phyloP scores from a whole-genome alignment of 2,888 invertebrate genomes.

The Lasioglossum leucozonium region DNA sequence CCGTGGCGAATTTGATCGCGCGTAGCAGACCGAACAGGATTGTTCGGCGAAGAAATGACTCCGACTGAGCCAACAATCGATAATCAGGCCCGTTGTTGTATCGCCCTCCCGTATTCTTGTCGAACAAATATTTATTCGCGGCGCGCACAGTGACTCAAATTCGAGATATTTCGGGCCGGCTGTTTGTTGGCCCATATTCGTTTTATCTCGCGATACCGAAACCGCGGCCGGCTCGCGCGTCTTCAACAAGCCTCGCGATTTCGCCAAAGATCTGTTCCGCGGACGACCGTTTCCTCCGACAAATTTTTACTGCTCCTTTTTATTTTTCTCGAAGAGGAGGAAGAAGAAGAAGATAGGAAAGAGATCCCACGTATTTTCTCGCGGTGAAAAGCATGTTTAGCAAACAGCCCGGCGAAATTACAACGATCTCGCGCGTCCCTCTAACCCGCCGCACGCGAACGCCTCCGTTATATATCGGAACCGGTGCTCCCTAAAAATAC shows the following conservation, averaged over 20 bases:
- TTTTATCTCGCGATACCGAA: slow-evolving; percentile 22
- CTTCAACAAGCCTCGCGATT: neutral
- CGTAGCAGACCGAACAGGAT: slow-evolving; percentile 31
- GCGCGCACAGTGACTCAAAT: slow-evolving; percentile 48
- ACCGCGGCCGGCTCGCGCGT: neutral
- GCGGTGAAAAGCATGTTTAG: slow-evolving; percentile 21
- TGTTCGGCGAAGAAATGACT: slow-evolving; percentile 53
- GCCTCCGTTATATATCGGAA: slow-evolving; percentile 65
- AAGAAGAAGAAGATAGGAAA: neutral
- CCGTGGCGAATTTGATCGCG: slow-evolving; percentile 26
- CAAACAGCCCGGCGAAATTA: slow-evolving; percentile 45
- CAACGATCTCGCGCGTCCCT: slow-evolving; percentile 48
- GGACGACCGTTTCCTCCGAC: neutral
- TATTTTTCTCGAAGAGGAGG: neutral
- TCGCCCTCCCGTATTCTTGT: slow-evolving; percentile 50
- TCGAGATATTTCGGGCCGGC: slow-evolving; percentile 55
- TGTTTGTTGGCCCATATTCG: slow-evolving; percentile 43
- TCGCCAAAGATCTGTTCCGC: neutral
- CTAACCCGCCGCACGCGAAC: slow-evolving; percentile 56
- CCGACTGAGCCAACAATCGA: slow-evolving; percentile 57
- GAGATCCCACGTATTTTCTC: neutral
- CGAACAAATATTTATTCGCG: slow-evolving; percentile 64
- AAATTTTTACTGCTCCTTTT: neutral
- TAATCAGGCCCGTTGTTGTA: slow-evolving; percentile 55
- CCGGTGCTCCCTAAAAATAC: slow-evolving; percentile 80